Percentiles rank a stretch among this genome's conserved stretches.
phyloP scores from a whole-genome alignment of 2,113 vertebrate species.

The Cyprinodon variegatus region DNA sequence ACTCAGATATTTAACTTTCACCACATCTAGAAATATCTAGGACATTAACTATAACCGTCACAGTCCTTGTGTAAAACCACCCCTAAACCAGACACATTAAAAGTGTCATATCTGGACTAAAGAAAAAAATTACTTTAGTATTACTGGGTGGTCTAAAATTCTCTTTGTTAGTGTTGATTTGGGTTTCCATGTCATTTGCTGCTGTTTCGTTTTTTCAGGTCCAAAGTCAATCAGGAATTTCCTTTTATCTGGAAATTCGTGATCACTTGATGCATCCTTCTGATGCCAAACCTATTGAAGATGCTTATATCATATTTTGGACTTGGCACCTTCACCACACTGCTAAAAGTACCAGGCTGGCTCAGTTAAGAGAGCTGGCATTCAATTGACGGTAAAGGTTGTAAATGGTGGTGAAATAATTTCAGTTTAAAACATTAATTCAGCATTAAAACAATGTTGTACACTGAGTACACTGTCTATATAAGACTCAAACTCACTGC shows the following conservation, averaged over 20 bases:
- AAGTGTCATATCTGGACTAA: not conserved
- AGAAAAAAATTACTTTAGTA: not conserved
- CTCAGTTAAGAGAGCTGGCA: not conserved
- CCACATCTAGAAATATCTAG: not conserved
- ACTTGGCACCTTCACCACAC: not conserved
- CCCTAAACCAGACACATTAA: not conserved
- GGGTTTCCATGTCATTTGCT: not conserved
- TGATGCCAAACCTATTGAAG: not conserved
- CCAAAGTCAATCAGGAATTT: not conserved
- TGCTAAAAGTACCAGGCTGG: not conserved
- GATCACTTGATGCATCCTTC: not conserved
- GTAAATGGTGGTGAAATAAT: too few species aligned
- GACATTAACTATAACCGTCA: not conserved
- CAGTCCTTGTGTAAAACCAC: too few species aligned
- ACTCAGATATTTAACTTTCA: not conserved
- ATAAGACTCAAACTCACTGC: too few species aligned
- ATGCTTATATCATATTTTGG: not conserved
- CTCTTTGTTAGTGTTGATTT: not conserved
- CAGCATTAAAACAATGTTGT: too few species aligned
- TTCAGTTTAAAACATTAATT: too few species aligned
- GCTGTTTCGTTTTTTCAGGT: not conserved
- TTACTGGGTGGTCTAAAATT: not conserved
- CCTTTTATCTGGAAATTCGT: too few species aligned
- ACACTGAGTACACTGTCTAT: too few species aligned
- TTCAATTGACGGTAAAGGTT: too few species aligned